A percentile compares a stretch with the other conserved stretches of the same genome.
Conservation (phyloP, 2,113 vertebrate species). For the Cygnus buccinator region DNA sequence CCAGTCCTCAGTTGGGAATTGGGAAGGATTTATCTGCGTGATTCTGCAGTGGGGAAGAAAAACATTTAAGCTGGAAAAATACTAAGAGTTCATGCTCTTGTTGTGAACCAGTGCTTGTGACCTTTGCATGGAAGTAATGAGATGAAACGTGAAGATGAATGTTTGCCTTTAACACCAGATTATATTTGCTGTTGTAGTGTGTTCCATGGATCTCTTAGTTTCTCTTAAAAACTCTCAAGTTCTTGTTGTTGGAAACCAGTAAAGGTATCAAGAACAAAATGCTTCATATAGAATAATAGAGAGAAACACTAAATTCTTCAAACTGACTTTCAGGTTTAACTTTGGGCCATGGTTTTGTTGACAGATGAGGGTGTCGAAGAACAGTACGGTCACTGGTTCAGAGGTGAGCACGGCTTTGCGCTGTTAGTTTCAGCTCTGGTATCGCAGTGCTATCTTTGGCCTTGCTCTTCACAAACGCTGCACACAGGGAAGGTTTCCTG, state of each 20-base stretch:
- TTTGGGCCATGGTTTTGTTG: neutral
- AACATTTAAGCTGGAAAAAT: accelerated
- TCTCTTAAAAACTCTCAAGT: neutral
- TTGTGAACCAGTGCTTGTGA: neutral
- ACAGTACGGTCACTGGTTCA: neutral
- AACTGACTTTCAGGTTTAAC: neutral
- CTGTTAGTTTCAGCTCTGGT: neutral
- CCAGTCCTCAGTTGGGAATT: accelerated
- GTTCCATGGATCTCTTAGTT: neutral
- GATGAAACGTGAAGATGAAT: neutral
- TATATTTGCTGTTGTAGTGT: neutral
- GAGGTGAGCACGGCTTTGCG: neutral
- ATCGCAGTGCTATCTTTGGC: neutral
- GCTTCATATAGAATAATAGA: neutral
- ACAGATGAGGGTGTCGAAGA: neutral
- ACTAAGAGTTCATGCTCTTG: neutral
- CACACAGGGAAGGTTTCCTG: neutral
- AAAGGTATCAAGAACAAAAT: neutral
- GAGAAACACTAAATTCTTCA: neutral
- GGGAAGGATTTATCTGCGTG: neutral
- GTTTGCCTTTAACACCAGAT: neutral
- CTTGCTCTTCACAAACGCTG: neutral
- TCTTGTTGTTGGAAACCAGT: neutral
- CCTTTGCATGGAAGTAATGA: neutral
- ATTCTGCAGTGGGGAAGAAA: neutral